Percentiles rank a stretch among this genome's conserved stretches.
phyloP scores from a whole-genome alignment of 2,888 invertebrate genomes.

The Diaprepes abbreviatus region DNA sequence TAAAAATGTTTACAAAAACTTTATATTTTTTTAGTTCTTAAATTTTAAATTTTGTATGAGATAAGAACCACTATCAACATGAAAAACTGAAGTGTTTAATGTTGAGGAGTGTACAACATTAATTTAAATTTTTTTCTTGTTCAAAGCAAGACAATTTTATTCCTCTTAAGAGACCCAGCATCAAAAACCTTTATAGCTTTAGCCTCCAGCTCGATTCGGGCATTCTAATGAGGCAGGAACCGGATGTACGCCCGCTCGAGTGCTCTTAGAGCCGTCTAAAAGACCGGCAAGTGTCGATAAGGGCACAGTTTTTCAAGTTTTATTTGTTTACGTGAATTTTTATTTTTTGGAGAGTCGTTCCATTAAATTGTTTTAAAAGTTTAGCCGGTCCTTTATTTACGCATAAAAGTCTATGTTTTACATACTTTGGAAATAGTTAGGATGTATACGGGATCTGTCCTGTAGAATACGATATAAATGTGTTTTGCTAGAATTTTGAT shows the following conservation, averaged over 20 bases:
- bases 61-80: too few species aligned
- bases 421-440: too few species aligned
- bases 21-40: too few species aligned
- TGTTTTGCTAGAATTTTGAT: too few species aligned
- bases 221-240: slow-evolving; percentile 54
- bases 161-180: slow-evolving; percentile 1
- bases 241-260: slow-evolving; percentile 45
- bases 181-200: slow-evolving; percentile 11
- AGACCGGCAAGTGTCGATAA: slow-evolving; percentile 33
- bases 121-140: background rate
- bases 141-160: slow-evolving; percentile 9
- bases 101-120: too few species aligned
- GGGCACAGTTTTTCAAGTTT: slow-evolving; percentile 17
- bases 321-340: slow-evolving; percentile 29
- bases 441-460: too few species aligned
- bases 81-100: too few species aligned
- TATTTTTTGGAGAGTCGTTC: slow-evolving; percentile 1
- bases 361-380: slow-evolving; percentile 8
- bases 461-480: too few species aligned
- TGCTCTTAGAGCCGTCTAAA: slow-evolving; percentile 23
- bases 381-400: slow-evolving; percentile 2
- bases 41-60: too few species aligned
- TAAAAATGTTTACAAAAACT: too few species aligned
- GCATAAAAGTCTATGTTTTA: background rate
- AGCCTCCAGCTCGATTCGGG: slow-evolving; percentile 50